These are phyloP conservation scores for Lepus timidus DNA, from an alignment of 2,113 vertebrate genomes.

Conservation along the genomic window DNA sequence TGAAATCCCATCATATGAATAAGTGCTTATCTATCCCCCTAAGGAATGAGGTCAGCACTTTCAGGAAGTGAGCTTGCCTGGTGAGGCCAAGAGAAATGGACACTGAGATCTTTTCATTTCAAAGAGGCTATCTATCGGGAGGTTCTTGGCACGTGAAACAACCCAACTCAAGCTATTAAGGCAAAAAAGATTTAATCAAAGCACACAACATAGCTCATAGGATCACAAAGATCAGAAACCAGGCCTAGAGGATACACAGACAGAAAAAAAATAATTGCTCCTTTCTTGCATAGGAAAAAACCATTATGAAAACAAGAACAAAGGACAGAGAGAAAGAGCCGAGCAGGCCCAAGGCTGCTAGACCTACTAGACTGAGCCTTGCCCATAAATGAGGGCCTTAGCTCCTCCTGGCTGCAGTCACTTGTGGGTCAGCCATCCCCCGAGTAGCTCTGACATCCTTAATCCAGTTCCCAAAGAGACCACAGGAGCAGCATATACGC, in stretches of 20 bases:
- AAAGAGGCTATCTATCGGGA: background rate
- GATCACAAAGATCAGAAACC: background rate
- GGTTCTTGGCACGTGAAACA: background rate
- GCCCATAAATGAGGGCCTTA: background rate
- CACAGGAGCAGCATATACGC: fast-evolving
- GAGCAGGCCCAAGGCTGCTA: fast-evolving
- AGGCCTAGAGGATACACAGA: background rate
- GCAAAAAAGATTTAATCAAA: constrained; percentile 49
- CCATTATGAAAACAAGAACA: background rate
- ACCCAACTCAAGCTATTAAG: background rate
- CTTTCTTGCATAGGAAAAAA: background rate
- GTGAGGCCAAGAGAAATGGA: background rate
- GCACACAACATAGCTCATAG: background rate
- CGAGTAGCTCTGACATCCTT: background rate
- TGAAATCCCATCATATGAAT: constrained; percentile 41
- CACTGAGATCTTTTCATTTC: constrained; percentile 23
- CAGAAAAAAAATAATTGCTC: background rate
- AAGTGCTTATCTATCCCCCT: constrained; percentile 21
- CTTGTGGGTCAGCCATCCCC: background rate
- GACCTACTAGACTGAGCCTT: background rate
- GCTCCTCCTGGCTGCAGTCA: background rate
- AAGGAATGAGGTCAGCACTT: constrained; percentile 60
- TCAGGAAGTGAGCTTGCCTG: constrained; percentile 37
- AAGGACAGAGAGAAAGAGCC: background rate
- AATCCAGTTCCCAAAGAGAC: background rate